These are phyloP conservation scores for Holothuria glaberrima DNA, from an alignment of 35 echinoderm and acorn worm species.

Conservation along the genomic window DNA sequence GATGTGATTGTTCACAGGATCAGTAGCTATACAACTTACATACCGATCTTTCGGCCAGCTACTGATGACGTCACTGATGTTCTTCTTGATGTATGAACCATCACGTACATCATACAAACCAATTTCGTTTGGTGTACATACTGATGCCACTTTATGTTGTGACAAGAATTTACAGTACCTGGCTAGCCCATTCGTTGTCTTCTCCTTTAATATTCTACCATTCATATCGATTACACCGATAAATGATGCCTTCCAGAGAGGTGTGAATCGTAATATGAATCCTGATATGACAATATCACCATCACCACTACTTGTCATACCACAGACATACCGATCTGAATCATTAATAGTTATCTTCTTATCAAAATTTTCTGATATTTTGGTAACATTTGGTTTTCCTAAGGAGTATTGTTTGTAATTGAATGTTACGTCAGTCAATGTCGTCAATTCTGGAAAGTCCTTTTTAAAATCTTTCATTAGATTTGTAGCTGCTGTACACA, in stretches of 20 bases:
- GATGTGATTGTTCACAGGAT: slow-evolving; percentile 7
- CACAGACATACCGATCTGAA: neutral
- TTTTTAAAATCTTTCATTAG: neutral
- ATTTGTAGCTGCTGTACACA: neutral
- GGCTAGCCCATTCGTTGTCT: neutral
- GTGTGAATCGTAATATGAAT: neutral
- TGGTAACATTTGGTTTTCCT: neutral
- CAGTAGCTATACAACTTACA: neutral
- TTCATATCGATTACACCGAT: neutral
- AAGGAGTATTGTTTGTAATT: neutral
- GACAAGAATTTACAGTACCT: neutral
- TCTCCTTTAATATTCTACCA: neutral
- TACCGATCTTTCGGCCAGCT: neutral
- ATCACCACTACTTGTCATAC: neutral
- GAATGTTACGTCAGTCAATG: neutral
- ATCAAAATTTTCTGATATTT: neutral
- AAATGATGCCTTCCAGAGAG: neutral
- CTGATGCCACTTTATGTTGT: neutral
- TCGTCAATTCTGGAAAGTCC: neutral
- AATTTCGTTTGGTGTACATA: neutral
- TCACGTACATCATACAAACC: neutral
- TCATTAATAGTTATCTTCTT: neutral
- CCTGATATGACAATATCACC: neutral
- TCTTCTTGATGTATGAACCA: slow-evolving; percentile 1
- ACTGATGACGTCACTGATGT: neutral